Conservation (phyloP, 2,797 vertebrate genomes). For the Pyrocephalus nanus region DNA sequence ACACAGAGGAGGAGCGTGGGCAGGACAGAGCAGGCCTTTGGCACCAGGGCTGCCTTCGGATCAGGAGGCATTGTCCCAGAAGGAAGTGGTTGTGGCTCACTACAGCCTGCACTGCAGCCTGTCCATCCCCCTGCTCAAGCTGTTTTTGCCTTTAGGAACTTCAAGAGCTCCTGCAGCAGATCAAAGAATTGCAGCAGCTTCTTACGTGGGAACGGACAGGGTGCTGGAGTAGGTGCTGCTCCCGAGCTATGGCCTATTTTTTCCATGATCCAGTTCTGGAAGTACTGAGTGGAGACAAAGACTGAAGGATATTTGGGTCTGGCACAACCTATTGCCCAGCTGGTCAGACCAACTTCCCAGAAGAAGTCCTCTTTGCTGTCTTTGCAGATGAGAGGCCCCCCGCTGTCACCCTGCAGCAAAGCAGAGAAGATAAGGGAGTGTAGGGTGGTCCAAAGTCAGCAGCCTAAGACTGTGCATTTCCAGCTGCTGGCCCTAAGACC, state of each 20-base stretch:
- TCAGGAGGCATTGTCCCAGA: neutral
- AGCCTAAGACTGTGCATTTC: neutral
- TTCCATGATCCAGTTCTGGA: neutral
- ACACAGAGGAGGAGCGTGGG: neutral
- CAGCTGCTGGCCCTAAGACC: neutral
- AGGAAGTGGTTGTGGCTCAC: neutral
- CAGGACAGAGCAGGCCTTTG: neutral
- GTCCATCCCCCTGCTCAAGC: neutral
- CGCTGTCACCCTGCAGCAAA: neutral
- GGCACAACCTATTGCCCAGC: neutral
- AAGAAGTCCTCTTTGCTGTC: rapidly evolving
- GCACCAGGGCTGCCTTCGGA: neutral
- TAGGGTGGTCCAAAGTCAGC: too few relatives aligned
- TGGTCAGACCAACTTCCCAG: neutral
- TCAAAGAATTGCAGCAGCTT: neutral
- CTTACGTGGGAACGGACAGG: neutral
- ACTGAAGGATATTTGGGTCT: neutral
- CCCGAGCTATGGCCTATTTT: rapidly evolving
- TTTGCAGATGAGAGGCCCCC: neutral
- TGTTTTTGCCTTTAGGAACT: rapidly evolving
- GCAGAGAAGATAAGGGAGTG: too few relatives aligned
- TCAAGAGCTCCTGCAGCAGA: neutral
- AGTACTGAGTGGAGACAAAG: neutral
- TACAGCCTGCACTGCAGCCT: too few relatives aligned
- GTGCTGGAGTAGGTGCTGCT: neutral